Base-by-base conservation (phyloP, 2,113 vertebrate genomes). In the Scomber colias region DNA sequence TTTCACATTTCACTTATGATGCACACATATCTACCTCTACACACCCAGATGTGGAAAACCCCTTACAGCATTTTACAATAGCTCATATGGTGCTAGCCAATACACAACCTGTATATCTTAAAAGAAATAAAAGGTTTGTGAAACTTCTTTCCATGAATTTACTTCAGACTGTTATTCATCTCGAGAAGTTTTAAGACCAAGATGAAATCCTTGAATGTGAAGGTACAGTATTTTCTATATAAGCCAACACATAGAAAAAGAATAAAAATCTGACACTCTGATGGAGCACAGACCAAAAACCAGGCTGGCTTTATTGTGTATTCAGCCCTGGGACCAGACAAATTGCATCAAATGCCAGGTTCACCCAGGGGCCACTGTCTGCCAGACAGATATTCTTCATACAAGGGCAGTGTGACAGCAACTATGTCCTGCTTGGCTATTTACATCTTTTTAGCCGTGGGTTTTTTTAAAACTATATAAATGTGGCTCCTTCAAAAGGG, bases 341-440 rank as follows among this genome's bases (percentile, higher is more conserved):
- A 91, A 90, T 83, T 79, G 57, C 73, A 89, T 90, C 65, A 93
- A 92, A 92, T 90, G 84, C 78, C 91, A 89, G 81, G 81, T 91
- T 92, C 87, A 87, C 77, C 89, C 82, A 71, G 53, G 60, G 86
- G 87, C 73, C 70, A 56, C 65, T 49, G 74, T 84, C 83, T 86
- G 69, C 82, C 76, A 88, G 83, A 85, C 64, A 71, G 70, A 84
- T 78, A 82, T 89, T 88, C 85, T 85, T 89, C 79, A 87, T 91
- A 71, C 86, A 82, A 87, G 77, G 86, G 75, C 69, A 79, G 77
- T 57, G 44, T 63, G 85, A 91, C 84, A 83, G 75, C 76, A 84
- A 54, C 48, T 40, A 51, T 74, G 71, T 82, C 60, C 78, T 67
- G 71, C 70, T 74, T 48, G 21, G 64, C 54, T 86, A 81, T 91